Percentiles rank a stretch among this genome's conserved stretches.
Evolutionary conservation across 1,140 invertebrate species (phyloP).

Genomic region (Lineus longissimus): DNA sequence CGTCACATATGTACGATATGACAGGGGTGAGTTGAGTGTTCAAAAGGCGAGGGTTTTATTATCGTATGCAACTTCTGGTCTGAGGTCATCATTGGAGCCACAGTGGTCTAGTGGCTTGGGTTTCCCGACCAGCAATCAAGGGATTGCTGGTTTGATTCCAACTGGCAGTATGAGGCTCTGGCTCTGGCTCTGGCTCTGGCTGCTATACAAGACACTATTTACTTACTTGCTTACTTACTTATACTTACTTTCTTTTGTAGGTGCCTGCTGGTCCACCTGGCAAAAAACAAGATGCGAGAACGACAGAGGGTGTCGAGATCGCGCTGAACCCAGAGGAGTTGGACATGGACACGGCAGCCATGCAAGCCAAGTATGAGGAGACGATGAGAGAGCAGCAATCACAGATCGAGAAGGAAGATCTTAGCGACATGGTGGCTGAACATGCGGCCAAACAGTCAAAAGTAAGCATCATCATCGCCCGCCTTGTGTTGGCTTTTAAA

Average conservation of each 20-base stretch:
- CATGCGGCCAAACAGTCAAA: conserved; percentile 82
- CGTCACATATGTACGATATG: conserved; percentile 95
- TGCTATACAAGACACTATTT: too few species aligned
- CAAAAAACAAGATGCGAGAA: neutral
- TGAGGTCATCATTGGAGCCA: neutral
- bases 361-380: conserved; percentile 95
- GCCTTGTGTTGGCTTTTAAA: neutral
- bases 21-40: conserved; percentile 55
- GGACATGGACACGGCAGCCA: conserved; percentile 87
- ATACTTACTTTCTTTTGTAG: too few species aligned
- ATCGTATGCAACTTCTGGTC: neutral
- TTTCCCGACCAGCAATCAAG: too few species aligned
- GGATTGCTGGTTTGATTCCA: too few species aligned
- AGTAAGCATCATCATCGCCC: conserved; percentile 24
- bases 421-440: conserved; percentile 97
- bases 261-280: too few species aligned
- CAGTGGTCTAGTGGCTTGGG: too few species aligned
- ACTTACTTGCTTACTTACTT: too few species aligned
- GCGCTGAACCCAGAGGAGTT: conserved; percentile 95
- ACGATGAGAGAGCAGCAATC: conserved; percentile 88
- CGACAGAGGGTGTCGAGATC: conserved; percentile 71
- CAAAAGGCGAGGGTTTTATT: too few species aligned
- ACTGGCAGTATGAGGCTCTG: too few species aligned
- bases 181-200: too few species aligned
- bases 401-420: conserved; percentile 84